These are phyloP conservation scores for Trinectes maculatus DNA, from an alignment of 2,113 vertebrate genomes.

Conservation along the genomic window DNA sequence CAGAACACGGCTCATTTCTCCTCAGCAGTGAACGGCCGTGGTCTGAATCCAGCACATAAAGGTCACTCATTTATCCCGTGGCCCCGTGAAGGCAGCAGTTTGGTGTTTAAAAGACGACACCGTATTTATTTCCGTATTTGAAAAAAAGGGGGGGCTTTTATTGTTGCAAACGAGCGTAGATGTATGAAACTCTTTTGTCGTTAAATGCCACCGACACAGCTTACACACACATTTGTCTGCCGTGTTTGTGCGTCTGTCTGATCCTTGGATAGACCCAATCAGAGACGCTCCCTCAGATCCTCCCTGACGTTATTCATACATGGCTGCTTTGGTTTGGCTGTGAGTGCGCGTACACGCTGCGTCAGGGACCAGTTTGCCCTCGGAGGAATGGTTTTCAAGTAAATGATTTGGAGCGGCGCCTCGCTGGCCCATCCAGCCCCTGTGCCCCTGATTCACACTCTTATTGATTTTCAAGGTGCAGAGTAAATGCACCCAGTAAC, in stretches of 20 bases:
- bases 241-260: slow-evolving; percentile 4
- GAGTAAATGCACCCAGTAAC: slow-evolving; percentile 62
- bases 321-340: slow-evolving; percentile 50
- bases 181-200: not conserved
- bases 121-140: too few species aligned
- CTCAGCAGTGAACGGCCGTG: slow-evolving; percentile 50
- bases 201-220: slow-evolving; percentile 1
- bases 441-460: slow-evolving; percentile 74
- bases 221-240: slow-evolving; percentile 8
- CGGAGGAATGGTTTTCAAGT: slow-evolving; percentile 77
- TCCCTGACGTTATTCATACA: slow-evolving; percentile 70
- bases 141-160: not conserved
- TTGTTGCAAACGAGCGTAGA: slow-evolving; percentile 15
- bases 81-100: slow-evolving; percentile 27
- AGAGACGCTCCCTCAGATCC: slow-evolving; percentile 47
- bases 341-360: slow-evolving; percentile 58
- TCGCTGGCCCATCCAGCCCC: slow-evolving; percentile 56
- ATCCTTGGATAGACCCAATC: slow-evolving; percentile 49
- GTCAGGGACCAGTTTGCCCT: slow-evolving; percentile 63
- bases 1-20: slow-evolving; percentile 60
- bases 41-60: slow-evolving; percentile 66
- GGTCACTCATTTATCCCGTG: slow-evolving; percentile 57
- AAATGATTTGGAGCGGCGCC: slow-evolving; percentile 70
- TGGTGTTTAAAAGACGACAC: slow-evolving; percentile 21
- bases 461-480: slow-evolving; percentile 79